Evolutionary conservation across 1,140 invertebrate genomes (phyloP).

Genomic region (Notospermus geniculatus): DNA sequence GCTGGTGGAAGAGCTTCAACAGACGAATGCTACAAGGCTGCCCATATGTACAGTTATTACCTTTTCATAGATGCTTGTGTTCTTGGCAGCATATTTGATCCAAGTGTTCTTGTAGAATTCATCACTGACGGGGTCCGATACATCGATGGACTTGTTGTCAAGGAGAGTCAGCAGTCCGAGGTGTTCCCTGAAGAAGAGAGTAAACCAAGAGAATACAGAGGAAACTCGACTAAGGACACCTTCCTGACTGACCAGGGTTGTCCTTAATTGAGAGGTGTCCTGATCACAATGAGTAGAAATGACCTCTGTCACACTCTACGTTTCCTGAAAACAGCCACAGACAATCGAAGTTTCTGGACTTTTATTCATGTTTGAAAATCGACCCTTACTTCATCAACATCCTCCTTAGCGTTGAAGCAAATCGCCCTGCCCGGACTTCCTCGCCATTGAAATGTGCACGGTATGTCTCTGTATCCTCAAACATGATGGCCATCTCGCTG

Average conservation of each 20-base stretch:
- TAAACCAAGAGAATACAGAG: too few relatives aligned
- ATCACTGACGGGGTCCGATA: conserved; percentile 69
- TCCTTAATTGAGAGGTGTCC: too few relatives aligned
- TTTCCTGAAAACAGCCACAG: too few relatives aligned
- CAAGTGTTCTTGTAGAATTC: conserved; percentile 77
- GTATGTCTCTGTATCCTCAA: conserved; percentile 43
- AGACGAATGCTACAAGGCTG: too few relatives aligned
- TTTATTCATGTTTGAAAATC: too few relatives aligned
- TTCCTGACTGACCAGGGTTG: too few relatives aligned
- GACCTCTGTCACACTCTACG: too few relatives aligned
- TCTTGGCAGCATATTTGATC: conserved; percentile 71
- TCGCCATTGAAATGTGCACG: conserved; percentile 66
- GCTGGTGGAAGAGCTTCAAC: too few relatives aligned
- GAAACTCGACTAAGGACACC: too few relatives aligned
- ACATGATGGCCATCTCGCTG: conserved; percentile 84
- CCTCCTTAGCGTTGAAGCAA: conserved; percentile 79
- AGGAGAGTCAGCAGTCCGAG: conserved; percentile 59
- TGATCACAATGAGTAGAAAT: too few relatives aligned
- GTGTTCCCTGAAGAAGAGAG: conserved; percentile 69
- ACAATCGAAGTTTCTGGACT: too few relatives aligned
- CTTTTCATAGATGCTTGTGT: conserved; percentile 85
- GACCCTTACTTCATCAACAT: conserved; percentile 76
- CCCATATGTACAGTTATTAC: conserved; percentile 53
- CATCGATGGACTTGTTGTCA: conserved; percentile 35
- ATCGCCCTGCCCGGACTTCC: conserved; percentile 76